A percentile compares a stretch with the other conserved stretches of the same genome.
These are phyloP conservation scores for Rhynchomys soricoides DNA, from an alignment of 2,113 vertebrate genomes.

Conservation along the genomic window DNA sequence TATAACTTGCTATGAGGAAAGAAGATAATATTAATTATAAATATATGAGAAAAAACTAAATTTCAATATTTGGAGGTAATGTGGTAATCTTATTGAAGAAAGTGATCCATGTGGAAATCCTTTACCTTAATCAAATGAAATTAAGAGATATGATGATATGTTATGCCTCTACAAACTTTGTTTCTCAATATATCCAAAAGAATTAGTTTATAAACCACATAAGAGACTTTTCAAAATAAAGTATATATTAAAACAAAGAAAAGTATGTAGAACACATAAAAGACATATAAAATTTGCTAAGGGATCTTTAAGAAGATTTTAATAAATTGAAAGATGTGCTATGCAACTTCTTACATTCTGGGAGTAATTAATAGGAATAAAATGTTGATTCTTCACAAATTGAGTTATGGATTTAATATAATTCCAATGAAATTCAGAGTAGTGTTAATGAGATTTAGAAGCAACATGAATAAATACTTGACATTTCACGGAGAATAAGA, in stretches of 20 bases:
- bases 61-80: not conserved
- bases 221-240: slow-evolving; percentile 15
- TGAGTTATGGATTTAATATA: slow-evolving; percentile 73
- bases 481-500: slow-evolving; percentile 17
- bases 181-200: not conserved
- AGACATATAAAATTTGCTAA: not conserved
- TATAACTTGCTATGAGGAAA: not conserved
- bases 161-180: not conserved
- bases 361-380: slow-evolving; percentile 66
- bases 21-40: not conserved
- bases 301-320: slow-evolving; percentile 48
- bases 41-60: not conserved
- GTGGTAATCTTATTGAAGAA: not conserved
- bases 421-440: slow-evolving; percentile 69
- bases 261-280: not conserved
- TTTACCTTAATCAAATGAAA: slow-evolving; percentile 29
- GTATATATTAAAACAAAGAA: slow-evolving; percentile 6
- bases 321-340: slow-evolving; percentile 37
- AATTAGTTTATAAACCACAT: not conserved
- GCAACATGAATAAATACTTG: slow-evolving; percentile 26
- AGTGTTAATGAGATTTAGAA: slow-evolving; percentile 63
- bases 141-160: not conserved
- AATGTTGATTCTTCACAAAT: slow-evolving; percentile 42
- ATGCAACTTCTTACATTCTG: slow-evolving; percentile 23
- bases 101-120: not conserved